Evolutionary conservation across 1,140 invertebrate species (phyloP).

Genomic region (Drosophila subpulchrella): DNA sequence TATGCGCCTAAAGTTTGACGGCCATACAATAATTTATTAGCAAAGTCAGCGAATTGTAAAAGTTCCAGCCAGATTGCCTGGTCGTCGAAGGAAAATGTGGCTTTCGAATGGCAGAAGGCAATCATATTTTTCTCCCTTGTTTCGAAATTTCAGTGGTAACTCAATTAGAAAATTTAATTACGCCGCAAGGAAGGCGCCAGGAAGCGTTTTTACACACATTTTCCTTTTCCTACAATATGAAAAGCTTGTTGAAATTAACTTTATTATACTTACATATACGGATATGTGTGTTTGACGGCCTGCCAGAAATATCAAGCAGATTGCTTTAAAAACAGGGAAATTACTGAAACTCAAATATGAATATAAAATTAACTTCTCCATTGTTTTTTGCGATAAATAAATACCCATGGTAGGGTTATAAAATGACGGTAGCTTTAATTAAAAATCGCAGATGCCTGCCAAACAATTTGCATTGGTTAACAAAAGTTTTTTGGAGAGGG

Average conservation of each 20-base stretch:
- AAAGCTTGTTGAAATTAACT: conserved; percentile 30
- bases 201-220: conserved; percentile 24
- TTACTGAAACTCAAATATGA: conserved; percentile 1
- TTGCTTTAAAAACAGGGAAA: conserved; percentile 8
- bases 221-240: conserved; percentile 14
- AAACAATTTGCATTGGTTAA: conserved; percentile 41
- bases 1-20: conserved; percentile 59
- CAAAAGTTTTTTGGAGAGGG: conserved; percentile 26
- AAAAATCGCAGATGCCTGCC: conserved; percentile 26
- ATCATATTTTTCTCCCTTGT: conserved; percentile 21
- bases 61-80: conserved; percentile 35
- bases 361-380: background rate
- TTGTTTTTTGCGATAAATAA: background rate
- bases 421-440: conserved; percentile 24
- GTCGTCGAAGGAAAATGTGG: conserved; percentile 41
- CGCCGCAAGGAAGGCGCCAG: conserved; percentile 12
- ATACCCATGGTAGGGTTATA: background rate
- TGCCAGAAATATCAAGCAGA: conserved; percentile 7
- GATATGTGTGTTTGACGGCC: conserved; percentile 9
- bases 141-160: conserved; percentile 31
- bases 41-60: conserved; percentile 38
- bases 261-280: conserved; percentile 16
- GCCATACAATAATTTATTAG: conserved; percentile 74
- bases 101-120: conserved; percentile 55
- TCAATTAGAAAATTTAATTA: conserved; percentile 80